phyloP scores from a whole-genome alignment of 2,888 invertebrate species.

The Miltochrista miniata region DNA sequence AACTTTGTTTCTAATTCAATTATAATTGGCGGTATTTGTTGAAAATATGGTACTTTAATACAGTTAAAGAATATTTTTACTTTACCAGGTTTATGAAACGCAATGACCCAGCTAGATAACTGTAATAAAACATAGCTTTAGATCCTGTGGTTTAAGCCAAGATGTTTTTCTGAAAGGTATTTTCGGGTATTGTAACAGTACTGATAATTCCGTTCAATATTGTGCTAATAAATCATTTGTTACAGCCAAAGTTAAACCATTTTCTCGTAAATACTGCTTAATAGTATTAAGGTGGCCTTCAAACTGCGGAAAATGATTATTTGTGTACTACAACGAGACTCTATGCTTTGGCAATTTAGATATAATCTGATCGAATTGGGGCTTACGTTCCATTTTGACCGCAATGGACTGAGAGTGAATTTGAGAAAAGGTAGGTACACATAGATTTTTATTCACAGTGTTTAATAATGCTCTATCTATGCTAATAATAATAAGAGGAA shows the following conservation, averaged over 20 bases:
- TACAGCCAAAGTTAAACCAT: constrained; percentile 9
- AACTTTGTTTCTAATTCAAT: neutral
- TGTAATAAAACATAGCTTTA: too few species aligned
- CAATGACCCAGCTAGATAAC: too few species aligned
- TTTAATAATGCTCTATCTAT: too few species aligned
- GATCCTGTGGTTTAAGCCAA: too few species aligned
- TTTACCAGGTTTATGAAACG: too few species aligned
- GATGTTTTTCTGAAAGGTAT: too few species aligned
- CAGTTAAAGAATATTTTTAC: too few species aligned
- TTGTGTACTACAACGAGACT: neutral
- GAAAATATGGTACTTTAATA: too few species aligned
- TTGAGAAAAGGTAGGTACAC: too few species aligned
- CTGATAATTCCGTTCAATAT: neutral
- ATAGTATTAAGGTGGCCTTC: constrained; percentile 1
- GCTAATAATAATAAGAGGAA: too few species aligned
- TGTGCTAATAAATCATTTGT: constrained; percentile 6
- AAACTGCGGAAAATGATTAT: neutral
- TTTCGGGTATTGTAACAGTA: neutral
- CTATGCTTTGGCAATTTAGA: neutral
- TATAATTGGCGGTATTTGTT: neutral
- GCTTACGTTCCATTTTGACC: neutral
- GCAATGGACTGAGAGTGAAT: neutral
- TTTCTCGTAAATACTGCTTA: constrained; percentile 1
- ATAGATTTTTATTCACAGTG: neutral
- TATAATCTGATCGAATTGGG: too few species aligned